Evolutionary conservation across 2,797 vertebrate species (phyloP), one percentile per base, ranked within the genome.

Genomic region (Macropodus opercularis): DNA sequence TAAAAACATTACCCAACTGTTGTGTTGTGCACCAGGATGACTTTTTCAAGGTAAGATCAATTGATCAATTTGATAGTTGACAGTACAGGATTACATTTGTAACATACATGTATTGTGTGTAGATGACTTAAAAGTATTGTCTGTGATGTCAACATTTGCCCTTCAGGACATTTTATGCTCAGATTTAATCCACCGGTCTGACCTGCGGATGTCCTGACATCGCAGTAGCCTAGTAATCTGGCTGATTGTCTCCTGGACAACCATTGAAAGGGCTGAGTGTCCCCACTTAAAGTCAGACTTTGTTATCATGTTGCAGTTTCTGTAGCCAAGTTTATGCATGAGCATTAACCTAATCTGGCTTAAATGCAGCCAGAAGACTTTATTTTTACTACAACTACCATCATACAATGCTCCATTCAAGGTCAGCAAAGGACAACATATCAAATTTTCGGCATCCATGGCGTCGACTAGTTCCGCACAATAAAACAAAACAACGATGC

Each of bases 21-120:
- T 98, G 96, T 1, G 95, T 97, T 41, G 91, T 99, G 43, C 96
- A 98, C 59, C 97, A 98, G 76, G 97, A 98, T 40, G 94, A 98
- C 80, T 98, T 99, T 79, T 99, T 93, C 91, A 99, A 97, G 95
- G 97, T 99, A 92, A 82, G 87, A 9, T 3, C 4, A 4, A 19
- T 55, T 13, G 58, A 56, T 46, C 8, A 9, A 6, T 43, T 41
- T 63, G 14, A 35, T 15, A 35, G 18, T 54, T 59, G 3, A 69
- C 14, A n/a, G n/a, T n/a, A n/a, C n/a, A n/a, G n/a, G n/a, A n/a
- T n/a, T n/a, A n/a, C n/a, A 13, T 48, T 50, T 17, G 35, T 5
- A 18, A 51, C 65, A 4, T 26, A 18, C 32, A 23, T 9, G 27
- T 50, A n/a, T 39, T 72, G 1, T 68, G 23, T 47, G 39, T 21